Evolutionary conservation across 2,888 invertebrate genomes (phyloP).

Genomic region (Eudiplozoon nipponicum): DNA sequence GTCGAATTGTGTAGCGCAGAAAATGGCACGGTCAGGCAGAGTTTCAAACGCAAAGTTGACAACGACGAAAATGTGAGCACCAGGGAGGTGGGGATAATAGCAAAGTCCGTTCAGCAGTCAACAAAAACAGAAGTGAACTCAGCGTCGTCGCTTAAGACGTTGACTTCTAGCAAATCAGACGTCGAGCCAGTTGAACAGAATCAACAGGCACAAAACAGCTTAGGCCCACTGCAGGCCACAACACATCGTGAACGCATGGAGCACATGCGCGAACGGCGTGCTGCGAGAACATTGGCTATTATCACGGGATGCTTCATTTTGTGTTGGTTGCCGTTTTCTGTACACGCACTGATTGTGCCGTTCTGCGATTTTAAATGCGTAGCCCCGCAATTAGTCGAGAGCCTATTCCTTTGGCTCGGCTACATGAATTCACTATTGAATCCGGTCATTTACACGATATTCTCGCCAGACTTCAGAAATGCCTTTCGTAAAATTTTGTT

Average conservation of each 20-base stretch:
- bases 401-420: constrained; percentile 12
- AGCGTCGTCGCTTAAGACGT: too few relatives aligned
- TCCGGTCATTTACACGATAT: constrained; percentile 16
- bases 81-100: too few relatives aligned
- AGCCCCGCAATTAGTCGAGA: background rate
- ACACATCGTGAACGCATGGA: background rate
- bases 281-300: constrained; percentile 1
- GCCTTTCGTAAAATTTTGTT: constrained; percentile 16
- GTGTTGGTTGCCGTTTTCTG: background rate
- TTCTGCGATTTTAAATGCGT: background rate
- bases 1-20: too few relatives aligned
- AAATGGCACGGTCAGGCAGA: too few relatives aligned
- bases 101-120: too few relatives aligned
- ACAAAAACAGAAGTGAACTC: too few relatives aligned
- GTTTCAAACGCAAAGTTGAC: too few relatives aligned
- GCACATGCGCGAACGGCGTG: background rate
- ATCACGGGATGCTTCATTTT: background rate
- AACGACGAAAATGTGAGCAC: too few relatives aligned
- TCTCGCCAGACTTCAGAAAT: constrained; percentile 16
- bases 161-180: too few relatives aligned
- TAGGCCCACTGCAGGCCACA: too few relatives aligned
- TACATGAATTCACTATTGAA: constrained; percentile 16
- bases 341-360: background rate
- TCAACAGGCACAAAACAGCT: too few relatives aligned
- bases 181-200: too few relatives aligned